Evolutionary conservation across 2,888 invertebrate genomes (phyloP).

Genomic region (Ichneumoninae sp.): DNA sequence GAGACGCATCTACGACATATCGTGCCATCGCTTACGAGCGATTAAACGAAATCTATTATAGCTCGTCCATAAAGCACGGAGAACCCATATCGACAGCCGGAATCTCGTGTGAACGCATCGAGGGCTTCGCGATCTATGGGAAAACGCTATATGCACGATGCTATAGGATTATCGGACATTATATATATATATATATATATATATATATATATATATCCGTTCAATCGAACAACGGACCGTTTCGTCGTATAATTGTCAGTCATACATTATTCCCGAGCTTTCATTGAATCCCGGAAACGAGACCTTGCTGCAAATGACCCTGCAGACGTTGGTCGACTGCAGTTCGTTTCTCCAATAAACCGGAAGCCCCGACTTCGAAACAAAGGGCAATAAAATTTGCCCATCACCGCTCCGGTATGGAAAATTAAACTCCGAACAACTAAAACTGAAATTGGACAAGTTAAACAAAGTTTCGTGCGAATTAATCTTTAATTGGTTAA

Average conservation of each 20-base stretch:
- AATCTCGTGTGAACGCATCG: conserved; percentile 45
- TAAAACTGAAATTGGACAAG: background rate
- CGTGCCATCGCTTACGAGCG: conserved; percentile 41
- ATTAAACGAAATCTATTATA: conserved; percentile 63
- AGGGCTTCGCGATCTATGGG: background rate
- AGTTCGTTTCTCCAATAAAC: background rate
- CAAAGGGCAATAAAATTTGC: background rate
- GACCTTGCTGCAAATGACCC: conserved; percentile 37
- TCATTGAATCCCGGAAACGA: conserved; percentile 21
- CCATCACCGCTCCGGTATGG: background rate
- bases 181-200: background rate
- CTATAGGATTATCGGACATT: background rate
- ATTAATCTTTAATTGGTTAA: background rate
- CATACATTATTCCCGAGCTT: conserved; percentile 46
- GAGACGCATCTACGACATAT: conserved; percentile 12
- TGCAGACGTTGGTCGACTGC: background rate
- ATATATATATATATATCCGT: conserved; percentile 10
- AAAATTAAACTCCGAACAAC: background rate
- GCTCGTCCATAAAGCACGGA: conserved; percentile 50
- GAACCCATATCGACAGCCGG: conserved; percentile 53
- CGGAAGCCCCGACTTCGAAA: background rate
- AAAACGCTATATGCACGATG: background rate
- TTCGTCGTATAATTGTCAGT: conserved; percentile 47
- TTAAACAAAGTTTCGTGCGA: background rate
- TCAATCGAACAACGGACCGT: conserved; percentile 25